phyloP scores from a whole-genome alignment of 2,888 invertebrate genomes.

The Syrista parreyssii region DNA sequence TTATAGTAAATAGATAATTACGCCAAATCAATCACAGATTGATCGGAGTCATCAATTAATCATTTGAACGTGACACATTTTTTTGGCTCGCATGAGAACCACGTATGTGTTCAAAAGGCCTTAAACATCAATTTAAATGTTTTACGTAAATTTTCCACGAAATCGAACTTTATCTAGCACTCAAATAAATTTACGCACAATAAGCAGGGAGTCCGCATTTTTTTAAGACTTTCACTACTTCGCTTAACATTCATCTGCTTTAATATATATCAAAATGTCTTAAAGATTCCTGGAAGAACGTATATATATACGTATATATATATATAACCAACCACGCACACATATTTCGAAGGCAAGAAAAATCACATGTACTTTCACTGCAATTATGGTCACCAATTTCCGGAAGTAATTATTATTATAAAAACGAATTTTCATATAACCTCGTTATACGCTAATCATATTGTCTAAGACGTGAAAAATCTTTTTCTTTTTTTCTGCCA shows the following conservation, averaged over 20 bases:
- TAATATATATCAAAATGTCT: not conserved
- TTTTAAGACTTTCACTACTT: constrained; percentile 56
- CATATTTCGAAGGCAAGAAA: constrained; percentile 38
- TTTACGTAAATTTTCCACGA: constrained; percentile 11
- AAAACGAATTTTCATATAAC: constrained; percentile 3
- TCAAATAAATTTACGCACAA: constrained; percentile 11
- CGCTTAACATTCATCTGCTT: constrained; percentile 46
- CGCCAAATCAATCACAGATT: not conserved
- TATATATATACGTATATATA: not conserved
- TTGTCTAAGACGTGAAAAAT: not conserved
- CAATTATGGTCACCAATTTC: constrained; percentile 44
- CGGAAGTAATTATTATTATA: constrained; percentile 36
- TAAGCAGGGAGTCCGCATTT: constrained; percentile 3
- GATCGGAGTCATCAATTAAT: not conserved
- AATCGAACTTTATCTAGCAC: constrained; percentile 35
- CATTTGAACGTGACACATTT: not conserved
- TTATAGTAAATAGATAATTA: not conserved
- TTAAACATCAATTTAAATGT: not conserved
- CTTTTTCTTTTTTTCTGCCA: not conserved
- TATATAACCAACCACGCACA: constrained; percentile 5
- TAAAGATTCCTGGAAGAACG: not conserved
- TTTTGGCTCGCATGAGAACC: not conserved
- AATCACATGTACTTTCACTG: constrained; percentile 56
- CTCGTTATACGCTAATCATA: not conserved
- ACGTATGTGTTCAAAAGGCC: not conserved